Conservation (phyloP, 2,113 vertebrate genomes). For the Leuciscus idus region DNA sequence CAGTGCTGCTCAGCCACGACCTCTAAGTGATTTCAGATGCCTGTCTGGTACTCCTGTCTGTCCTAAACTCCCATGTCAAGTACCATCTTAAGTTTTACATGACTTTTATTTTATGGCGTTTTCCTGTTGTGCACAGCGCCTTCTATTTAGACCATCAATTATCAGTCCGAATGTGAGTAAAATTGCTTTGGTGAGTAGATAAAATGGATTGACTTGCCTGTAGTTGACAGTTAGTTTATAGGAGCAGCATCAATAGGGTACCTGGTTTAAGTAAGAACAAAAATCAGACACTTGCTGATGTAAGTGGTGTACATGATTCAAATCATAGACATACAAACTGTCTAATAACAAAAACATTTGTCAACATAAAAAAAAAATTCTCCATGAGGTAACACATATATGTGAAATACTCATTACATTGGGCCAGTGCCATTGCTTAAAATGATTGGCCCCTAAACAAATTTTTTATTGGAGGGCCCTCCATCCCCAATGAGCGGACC, state of each 20-base stretch:
- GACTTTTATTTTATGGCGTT: constrained; percentile 13
- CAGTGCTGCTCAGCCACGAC: constrained; percentile 36
- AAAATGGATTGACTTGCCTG: not conserved
- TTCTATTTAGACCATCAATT: not conserved
- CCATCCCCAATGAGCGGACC: too few species aligned
- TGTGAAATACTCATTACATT: too few species aligned
- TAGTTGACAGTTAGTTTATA: not conserved
- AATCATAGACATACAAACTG: constrained; percentile 1
- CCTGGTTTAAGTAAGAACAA: not conserved
- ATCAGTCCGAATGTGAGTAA: constrained; percentile 8
- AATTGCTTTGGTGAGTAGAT: not conserved
- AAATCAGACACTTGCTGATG: not conserved
- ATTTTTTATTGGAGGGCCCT: too few species aligned
- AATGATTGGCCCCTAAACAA: not conserved
- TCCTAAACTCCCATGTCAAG: constrained; percentile 7
- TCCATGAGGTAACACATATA: not conserved
- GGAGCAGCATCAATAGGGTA: not conserved
- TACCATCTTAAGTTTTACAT: not conserved
- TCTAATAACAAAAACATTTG: not conserved
- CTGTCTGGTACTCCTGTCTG: constrained; percentile 29
- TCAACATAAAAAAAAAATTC: not conserved
- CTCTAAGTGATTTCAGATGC: constrained; percentile 49
- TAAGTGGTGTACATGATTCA: not conserved
- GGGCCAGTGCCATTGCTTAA: too few species aligned
- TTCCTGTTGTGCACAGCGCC: not conserved